Evolutionary conservation across 2,888 invertebrate species (phyloP), one percentile per base, ranked within the genome.

Genomic region (Slavum lentiscoides): DNA sequence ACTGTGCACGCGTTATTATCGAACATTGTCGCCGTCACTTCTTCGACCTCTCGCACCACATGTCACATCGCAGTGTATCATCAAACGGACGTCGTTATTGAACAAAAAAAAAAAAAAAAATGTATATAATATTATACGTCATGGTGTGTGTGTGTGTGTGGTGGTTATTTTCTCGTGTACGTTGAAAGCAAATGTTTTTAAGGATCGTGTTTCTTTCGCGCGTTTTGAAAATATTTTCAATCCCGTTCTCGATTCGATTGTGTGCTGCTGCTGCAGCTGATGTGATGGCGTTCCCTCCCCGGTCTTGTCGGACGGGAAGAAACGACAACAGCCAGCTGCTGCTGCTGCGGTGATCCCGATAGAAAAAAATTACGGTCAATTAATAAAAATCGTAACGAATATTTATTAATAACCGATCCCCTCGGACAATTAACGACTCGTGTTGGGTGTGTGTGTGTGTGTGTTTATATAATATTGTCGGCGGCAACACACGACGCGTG

Each of bases 81-180:
- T 30, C 55, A 66, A 66, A 64, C 55, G 39, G 64, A 66, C 39
- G 21, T 21, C 15, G 64, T 74, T 74, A 39, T 74, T 37, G 37
- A 21, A 66, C 64, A 21, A 15, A 15, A 66, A 53, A n/a, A n/a
- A n/a, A n/a, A n/a, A n/a, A n/a, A n/a, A n/a, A n/a, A n/a, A n/a
- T n/a, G n/a, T n/a, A n/a, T n/a, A n/a, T n/a, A n/a, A n/a, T n/a
- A n/a, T n/a, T n/a, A 21, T 37, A 59, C 17, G 64, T 66, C 64
- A 64, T 74, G 2, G n/a, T 64, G 53, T 37, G 30, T 53, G 53
- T 55, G 53, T 5, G n/a, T 1, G 15, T n/a, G 62, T 11, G 23
- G 8, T 49, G 19, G 30, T 62, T 59, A 64, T 30, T 74, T 61
- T 21, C 39, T 58, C 7, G 30, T 8, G 9, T 6, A 0, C 5